These are phyloP conservation scores for Serranus cabrilla DNA, from an alignment of 2,797 vertebrate genomes.

Conservation along the genomic window DNA sequence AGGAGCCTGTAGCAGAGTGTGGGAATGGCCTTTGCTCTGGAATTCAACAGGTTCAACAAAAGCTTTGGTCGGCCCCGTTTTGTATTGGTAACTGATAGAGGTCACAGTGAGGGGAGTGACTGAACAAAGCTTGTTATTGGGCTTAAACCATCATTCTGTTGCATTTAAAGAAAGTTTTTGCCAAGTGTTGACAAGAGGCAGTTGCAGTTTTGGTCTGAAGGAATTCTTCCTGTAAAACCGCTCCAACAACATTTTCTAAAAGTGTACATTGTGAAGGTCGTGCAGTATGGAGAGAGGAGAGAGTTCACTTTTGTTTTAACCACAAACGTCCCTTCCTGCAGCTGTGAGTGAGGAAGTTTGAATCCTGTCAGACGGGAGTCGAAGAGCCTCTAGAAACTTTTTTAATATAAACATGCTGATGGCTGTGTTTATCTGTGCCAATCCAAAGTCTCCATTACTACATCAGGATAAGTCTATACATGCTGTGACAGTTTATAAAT, in stretches of 20 bases:
- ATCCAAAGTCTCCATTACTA: constrained; percentile 33
- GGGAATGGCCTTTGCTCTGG: constrained; percentile 79
- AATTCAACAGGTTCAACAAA: constrained; percentile 83
- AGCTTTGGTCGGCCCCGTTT: constrained; percentile 55
- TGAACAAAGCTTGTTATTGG: constrained; percentile 62
- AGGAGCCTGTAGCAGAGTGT: constrained; percentile 62
- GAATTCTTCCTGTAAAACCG: constrained; percentile 44
- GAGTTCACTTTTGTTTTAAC: constrained; percentile 51
- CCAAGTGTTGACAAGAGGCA: background rate
- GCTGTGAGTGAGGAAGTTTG: constrained; percentile 45
- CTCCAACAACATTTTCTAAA: constrained; percentile 44
- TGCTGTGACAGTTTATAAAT: constrained; percentile 23
- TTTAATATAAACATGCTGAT: constrained; percentile 53
- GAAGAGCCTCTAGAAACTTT: constrained; percentile 22
- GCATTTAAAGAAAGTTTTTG: constrained; percentile 7
- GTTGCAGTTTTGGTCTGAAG: constrained; percentile 5
- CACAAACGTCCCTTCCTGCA: constrained; percentile 52
- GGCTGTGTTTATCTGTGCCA: constrained; percentile 22
- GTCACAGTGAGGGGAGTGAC: constrained; percentile 55
- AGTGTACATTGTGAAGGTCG: constrained; percentile 8
- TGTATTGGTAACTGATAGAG: constrained; percentile 61
- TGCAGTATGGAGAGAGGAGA: constrained; percentile 2
- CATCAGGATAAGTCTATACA: background rate
- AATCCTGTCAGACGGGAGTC: constrained; percentile 20
- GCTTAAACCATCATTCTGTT: constrained; percentile 2